Conservation (phyloP, 2,888 invertebrate genomes). For the Leucophora obtusa region DNA sequence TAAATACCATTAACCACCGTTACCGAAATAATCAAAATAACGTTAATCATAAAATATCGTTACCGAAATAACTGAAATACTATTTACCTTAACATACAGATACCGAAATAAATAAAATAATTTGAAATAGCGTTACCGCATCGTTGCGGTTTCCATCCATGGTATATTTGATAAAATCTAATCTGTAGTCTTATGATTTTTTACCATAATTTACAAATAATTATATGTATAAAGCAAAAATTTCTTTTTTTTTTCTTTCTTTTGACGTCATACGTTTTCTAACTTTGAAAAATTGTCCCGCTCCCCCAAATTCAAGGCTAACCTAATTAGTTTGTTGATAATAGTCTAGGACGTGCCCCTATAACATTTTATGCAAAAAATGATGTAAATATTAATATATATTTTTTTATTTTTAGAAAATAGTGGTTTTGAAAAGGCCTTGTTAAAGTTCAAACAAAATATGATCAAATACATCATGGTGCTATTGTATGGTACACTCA, state of each 20-base stretch:
- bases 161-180: too few relatives aligned
- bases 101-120: too few relatives aligned
- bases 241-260: background rate
- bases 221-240: background rate
- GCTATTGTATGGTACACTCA: background rate
- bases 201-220: background rate
- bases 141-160: too few relatives aligned
- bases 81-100: too few relatives aligned
- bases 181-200: background rate
- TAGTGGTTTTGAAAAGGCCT: conserved; percentile 30
- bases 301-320: conserved; percentile 24
- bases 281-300: background rate
- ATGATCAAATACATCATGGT: conserved; percentile 31
- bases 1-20: too few relatives aligned
- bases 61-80: too few relatives aligned
- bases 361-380: conserved; percentile 5
- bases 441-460: background rate
- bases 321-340: conserved; percentile 14
- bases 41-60: too few relatives aligned
- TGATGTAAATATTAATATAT: background rate
- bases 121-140: too few relatives aligned
- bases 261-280: conserved; percentile 23
- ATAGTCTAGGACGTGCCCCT: conserved; percentile 37
- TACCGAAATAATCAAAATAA: too few relatives aligned
- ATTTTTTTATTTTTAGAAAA: conserved; percentile 17